Evolutionary conservation across 2,113 vertebrate species (phyloP), one percentile per base, ranked within the genome.

Genomic region (Tor tambroides): DNA sequence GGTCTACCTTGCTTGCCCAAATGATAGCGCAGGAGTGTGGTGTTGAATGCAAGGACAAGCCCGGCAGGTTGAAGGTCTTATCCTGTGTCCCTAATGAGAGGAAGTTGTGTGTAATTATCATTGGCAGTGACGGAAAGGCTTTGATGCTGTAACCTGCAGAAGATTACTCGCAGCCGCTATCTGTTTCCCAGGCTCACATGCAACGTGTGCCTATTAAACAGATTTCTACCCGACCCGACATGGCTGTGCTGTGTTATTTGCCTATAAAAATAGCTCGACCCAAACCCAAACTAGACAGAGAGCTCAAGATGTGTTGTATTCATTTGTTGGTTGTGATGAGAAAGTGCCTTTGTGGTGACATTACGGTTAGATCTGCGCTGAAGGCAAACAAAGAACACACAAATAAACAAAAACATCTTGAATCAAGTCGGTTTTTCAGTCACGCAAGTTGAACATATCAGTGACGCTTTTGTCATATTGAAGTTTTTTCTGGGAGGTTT

Each of bases 371-470:
- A 15, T 69, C 61, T 83, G 61, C 0, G 63, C 80, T 32, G n/a
- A 46, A 82, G 61, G 38, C 61, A 46, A 82, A 30, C 80, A 71
- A 32, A 46, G 38, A 7, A 46, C 6, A 2, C 41, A 43, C 56
- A 80, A 80, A 80, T 11, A 80, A 79, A 77, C 28, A 38, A 46
- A 81, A 83, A 83, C 75, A 78, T 78, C 75, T 78, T 19, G 26
- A 78, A 78, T 54, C 46, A 78, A 23, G 43, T 19, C 2, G 8
- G 1, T 21, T 9, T 14, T 69, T 30, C 5, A 12, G 43, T 83
- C 80, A 51, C 3, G 8, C 80, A 32, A 49, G 80, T 28, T 30
- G 38, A 81, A 82, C 79, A 10, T 43, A 43, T 82, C 61, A 69
- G n/a, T 28, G 80, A 69, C 81, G 74, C 30, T 26, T 41, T 56